Percentiles rank a stretch among this genome's conserved stretches.
Conservation (phyloP, 2,113 vertebrate species). For the Amphiprion percula region DNA sequence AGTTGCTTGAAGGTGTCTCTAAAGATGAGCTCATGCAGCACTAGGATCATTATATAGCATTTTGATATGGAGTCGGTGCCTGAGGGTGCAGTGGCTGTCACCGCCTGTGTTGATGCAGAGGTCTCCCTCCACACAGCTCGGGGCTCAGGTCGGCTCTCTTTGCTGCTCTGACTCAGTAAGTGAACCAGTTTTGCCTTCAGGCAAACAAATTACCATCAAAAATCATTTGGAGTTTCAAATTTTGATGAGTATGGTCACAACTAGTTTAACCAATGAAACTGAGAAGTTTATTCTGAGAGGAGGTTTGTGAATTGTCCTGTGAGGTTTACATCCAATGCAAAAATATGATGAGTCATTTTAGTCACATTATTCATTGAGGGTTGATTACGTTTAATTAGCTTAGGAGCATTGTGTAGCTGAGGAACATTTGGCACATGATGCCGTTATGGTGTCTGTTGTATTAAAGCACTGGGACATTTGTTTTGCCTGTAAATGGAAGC, state of each 20-base stretch:
- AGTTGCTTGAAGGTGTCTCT: conserved; percentile 33
- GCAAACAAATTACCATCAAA: conserved; percentile 27
- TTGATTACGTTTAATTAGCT: not conserved
- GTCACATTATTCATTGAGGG: not conserved
- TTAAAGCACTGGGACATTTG: not conserved
- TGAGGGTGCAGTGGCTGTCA: conserved; percentile 25
- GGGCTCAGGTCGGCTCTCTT: not conserved
- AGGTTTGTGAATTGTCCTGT: not conserved
- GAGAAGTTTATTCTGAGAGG: not conserved
- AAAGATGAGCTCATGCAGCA: conserved; percentile 41
- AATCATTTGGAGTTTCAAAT: not conserved
- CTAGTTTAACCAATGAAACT: conserved; percentile 9
- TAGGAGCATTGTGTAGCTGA: too few species aligned
- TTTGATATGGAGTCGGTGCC: conserved; percentile 27
- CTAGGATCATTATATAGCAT: conserved; percentile 8
- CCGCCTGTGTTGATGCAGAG: conserved; percentile 12
- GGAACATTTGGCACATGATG: not conserved
- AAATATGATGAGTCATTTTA: not conserved
- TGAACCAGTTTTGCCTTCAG: conserved; percentile 15
- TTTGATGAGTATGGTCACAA: not conserved
- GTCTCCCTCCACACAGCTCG: conserved; percentile 1
- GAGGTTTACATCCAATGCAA: not conserved
- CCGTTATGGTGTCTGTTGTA: conserved; percentile 11
- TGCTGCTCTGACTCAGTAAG: conserved; percentile 21
- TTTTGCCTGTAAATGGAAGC: not conserved